Percentiles rank a stretch among this genome's conserved stretches.
phyloP scores from a whole-genome alignment of 2,797 vertebrate species.

The Cephalopachus bancanus region DNA sequence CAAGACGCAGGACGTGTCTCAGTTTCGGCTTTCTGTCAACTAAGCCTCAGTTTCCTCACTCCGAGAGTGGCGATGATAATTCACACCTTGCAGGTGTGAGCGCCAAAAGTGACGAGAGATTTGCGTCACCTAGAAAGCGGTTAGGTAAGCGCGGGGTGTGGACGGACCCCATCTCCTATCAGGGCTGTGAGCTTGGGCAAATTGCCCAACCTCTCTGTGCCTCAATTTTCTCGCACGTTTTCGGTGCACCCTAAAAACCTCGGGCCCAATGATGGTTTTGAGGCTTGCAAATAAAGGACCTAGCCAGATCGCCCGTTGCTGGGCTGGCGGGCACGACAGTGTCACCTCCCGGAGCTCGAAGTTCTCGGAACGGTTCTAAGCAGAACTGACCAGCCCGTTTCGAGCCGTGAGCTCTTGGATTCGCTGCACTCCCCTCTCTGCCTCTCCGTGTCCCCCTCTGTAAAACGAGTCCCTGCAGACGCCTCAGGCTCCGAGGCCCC shows the following conservation, averaged over 20 bases:
- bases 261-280: neutral
- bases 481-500: neutral
- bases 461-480: neutral
- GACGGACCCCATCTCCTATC: fast-evolving
- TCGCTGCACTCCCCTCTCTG: neutral
- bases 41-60: neutral
- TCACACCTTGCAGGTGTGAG: neutral
- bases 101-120: neutral
- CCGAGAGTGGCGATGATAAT: neutral
- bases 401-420: neutral
- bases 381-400: neutral
- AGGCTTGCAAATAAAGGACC: neutral
- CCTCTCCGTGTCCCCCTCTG: neutral
- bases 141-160: no score
- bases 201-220: neutral
- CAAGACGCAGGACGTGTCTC: neutral
- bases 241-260: neutral
- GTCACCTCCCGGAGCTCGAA: neutral
- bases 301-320: no score
- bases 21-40: neutral
- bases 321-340: no score
- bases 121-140: neutral
- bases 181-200: neutral
- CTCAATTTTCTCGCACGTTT: neutral
- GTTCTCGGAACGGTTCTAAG: neutral